Percentiles rank a stretch among this genome's conserved stretches.
Conservation (phyloP, 2,797 vertebrate genomes). For the Pseudocheirus occidentalis region DNA sequence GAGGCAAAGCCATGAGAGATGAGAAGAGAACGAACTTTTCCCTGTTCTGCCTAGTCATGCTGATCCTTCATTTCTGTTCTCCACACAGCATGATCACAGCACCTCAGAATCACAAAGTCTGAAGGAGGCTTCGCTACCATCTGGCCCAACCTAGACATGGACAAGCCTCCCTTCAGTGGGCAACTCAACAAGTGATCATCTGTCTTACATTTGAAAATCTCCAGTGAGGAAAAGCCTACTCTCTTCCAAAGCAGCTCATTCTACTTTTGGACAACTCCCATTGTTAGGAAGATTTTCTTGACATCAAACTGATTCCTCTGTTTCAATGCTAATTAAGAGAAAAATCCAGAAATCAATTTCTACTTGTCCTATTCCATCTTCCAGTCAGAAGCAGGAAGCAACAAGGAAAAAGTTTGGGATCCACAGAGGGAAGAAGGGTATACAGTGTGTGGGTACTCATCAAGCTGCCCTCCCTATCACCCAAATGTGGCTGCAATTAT, state of each 20-base stretch:
- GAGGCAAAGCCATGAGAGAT: not conserved
- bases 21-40: not conserved
- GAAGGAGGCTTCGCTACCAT: not conserved
- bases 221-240: not conserved
- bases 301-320: not conserved
- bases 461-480: accelerated
- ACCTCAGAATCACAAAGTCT: not conserved
- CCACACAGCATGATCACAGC: not conserved
- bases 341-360: not conserved
- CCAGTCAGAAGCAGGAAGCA: not conserved
- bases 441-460: accelerated
- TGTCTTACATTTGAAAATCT: not conserved
- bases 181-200: not conserved
- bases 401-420: not conserved
- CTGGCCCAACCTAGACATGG: not conserved
- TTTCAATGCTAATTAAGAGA: not conserved
- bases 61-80: accelerated
- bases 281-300: not conserved
- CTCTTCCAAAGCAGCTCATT: not conserved
- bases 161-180: not conserved
- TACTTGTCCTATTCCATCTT: not conserved
- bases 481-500: not conserved
- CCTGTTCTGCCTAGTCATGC: not conserved
- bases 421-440: not conserved
- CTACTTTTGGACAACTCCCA: not conserved